Conservation (phyloP, 2,113 vertebrate genomes). For the Sarotherodon lohbergeri region DNA sequence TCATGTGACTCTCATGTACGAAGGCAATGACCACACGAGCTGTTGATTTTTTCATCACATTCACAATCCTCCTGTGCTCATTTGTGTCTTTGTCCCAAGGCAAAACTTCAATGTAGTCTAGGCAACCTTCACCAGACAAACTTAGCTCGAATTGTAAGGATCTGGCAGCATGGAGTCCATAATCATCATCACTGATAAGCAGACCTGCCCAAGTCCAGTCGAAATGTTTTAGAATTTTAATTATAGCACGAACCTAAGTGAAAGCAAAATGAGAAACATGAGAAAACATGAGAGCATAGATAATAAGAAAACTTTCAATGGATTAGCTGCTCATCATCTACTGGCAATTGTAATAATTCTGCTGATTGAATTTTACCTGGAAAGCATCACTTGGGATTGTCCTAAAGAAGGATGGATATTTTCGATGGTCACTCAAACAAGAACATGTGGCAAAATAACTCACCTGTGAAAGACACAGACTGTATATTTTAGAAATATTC, state of each 20-base stretch:
- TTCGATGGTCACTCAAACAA: constrained; percentile 27
- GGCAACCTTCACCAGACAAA: not conserved
- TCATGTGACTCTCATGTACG: constrained; percentile 28
- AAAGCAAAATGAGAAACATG: not conserved
- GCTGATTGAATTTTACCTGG: not conserved
- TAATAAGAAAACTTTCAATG: not conserved
- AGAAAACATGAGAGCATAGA: not conserved
- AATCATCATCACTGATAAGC: constrained; percentile 36
- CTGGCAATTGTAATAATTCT: not conserved
- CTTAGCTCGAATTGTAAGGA: not conserved
- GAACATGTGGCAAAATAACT: constrained; percentile 47
- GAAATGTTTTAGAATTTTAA: constrained; percentile 10
- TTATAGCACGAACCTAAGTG: not conserved
- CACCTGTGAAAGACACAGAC: not conserved
- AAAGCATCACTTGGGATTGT: constrained; percentile 18
- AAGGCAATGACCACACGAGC: constrained; percentile 43
- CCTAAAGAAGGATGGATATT: constrained; percentile 30
- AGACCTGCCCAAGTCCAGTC: constrained; percentile 17
- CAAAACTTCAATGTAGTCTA: constrained; percentile 61
- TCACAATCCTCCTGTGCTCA: constrained; percentile 48
- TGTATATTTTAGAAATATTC: not conserved
- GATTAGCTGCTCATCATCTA: not conserved
- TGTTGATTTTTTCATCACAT: constrained; percentile 32
- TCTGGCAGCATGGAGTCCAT: constrained; percentile 20
- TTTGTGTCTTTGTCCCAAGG: constrained; percentile 24